These are phyloP conservation scores for Deilephila porcellus DNA, from an alignment of 2,888 invertebrate species.

Conservation along the genomic window DNA sequence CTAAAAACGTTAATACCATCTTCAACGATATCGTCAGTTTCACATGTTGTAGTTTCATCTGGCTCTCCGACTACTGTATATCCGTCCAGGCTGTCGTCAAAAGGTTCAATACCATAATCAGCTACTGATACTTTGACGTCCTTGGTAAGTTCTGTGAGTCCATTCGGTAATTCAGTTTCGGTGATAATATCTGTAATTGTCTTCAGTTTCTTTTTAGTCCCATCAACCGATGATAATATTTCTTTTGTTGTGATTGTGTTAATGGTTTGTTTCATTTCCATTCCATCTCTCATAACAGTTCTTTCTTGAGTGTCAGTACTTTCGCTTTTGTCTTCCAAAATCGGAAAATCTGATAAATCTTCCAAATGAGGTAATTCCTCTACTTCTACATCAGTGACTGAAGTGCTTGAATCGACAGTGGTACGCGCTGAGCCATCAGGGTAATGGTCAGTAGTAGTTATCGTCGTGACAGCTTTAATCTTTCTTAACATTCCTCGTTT, in stretches of 20 bases:
- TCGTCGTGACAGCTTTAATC: constrained; percentile 63
- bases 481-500: constrained; percentile 53
- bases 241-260: constrained; percentile 76
- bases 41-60: constrained; percentile 56
- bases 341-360: constrained; percentile 55
- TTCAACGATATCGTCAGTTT: constrained; percentile 59
- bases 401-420: constrained; percentile 66
- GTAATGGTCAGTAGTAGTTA: constrained; percentile 71
- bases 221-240: constrained; percentile 57
- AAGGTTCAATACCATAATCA: constrained; percentile 62
- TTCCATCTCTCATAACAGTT: constrained; percentile 56
- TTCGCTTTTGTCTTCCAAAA: constrained; percentile 63
- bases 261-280: constrained; percentile 65
- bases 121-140: constrained; percentile 73
- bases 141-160: constrained; percentile 71
- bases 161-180: constrained; percentile 67
- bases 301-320: constrained; percentile 65
- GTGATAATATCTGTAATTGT: constrained; percentile 70
- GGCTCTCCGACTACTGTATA: constrained; percentile 61
- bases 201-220: constrained; percentile 66
- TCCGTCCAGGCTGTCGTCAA: constrained; percentile 67
- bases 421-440: constrained; percentile 66
- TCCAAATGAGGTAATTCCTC: constrained; percentile 47
- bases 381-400: constrained; percentile 62
- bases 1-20: constrained; percentile 63